Conservation (phyloP, 2,888 invertebrate genomes). For the Hermodice carunculata region DNA sequence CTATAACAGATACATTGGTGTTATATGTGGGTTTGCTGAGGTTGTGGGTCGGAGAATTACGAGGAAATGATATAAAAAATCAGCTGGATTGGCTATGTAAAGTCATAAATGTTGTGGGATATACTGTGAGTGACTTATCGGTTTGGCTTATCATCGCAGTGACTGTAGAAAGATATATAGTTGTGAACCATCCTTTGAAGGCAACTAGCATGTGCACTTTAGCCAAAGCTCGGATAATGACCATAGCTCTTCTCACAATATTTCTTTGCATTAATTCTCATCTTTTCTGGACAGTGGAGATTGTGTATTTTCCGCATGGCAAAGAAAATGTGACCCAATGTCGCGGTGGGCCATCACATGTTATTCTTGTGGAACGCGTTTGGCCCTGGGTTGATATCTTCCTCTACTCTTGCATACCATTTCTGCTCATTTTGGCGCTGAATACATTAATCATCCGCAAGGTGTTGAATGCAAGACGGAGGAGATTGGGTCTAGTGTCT, state of each 20-base stretch:
- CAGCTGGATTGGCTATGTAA: slow-evolving; percentile 54
- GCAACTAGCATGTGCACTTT: slow-evolving; percentile 54
- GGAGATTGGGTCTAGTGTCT: too few species aligned
- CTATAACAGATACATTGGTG: slow-evolving; percentile 59
- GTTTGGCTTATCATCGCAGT: slow-evolving; percentile 66
- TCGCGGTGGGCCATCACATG: slow-evolving; percentile 28
- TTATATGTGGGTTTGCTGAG: slow-evolving; percentile 56
- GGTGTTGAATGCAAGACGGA: slow-evolving; percentile 48
- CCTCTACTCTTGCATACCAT: slow-evolving; percentile 63
- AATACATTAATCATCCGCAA: slow-evolving; percentile 62
- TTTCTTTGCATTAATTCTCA: slow-evolving; percentile 55
- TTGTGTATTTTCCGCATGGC: slow-evolving; percentile 22
- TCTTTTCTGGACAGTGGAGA: slow-evolving; percentile 58
- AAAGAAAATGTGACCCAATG: slow-evolving; percentile 31
- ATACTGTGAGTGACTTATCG: slow-evolving; percentile 54
- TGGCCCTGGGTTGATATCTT: slow-evolving; percentile 65
- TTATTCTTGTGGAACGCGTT: slow-evolving; percentile 44
- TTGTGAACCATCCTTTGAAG: slow-evolving; percentile 58
- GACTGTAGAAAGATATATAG: slow-evolving; percentile 64
- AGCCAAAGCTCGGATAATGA: slow-evolving; percentile 53
- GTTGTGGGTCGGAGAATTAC: slow-evolving; percentile 58
- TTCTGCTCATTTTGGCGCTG: slow-evolving; percentile 55
- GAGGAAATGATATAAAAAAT: slow-evolving; percentile 47
- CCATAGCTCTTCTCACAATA: slow-evolving; percentile 44
- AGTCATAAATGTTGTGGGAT: slow-evolving; percentile 50